phyloP scores from a whole-genome alignment of 2,797 vertebrate species.

The Ctenopoma kingsleyae region DNA sequence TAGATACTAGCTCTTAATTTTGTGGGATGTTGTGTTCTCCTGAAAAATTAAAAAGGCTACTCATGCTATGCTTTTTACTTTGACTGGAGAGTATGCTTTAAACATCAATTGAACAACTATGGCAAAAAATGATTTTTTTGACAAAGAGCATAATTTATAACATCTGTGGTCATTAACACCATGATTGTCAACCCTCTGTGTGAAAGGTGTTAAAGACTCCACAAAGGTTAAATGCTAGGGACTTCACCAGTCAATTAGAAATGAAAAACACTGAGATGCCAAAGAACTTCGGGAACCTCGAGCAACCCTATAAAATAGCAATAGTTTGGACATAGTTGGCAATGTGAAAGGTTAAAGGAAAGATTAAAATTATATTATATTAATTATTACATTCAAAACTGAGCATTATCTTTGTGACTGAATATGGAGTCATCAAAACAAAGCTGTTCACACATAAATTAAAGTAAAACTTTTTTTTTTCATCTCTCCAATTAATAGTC shows the following conservation, averaged over 20 bases:
- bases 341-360: not conserved
- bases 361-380: not conserved
- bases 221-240: not conserved
- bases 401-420: not conserved
- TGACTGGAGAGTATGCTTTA: not conserved
- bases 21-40: not conserved
- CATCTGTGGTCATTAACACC: not conserved
- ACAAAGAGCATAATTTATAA: not conserved
- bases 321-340: not conserved
- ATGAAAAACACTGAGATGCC: no score
- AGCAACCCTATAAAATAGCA: not conserved
- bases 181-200: not conserved
- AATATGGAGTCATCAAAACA: slow-evolving; percentile 8
- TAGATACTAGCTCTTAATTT: not conserved
- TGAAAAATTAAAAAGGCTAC: not conserved
- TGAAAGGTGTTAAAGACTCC: not conserved
- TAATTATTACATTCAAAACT: not conserved
- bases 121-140: no score
- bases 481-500: slow-evolving; percentile 66
- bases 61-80: not conserved
- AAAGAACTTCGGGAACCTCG: no score
- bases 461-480: slow-evolving; percentile 52
- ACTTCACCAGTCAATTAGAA: no score
- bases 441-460: slow-evolving; percentile 18
- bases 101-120: not conserved